A percentile compares a stretch with the other conserved stretches of the same genome.
These are phyloP conservation scores for Stigmatopora nigra DNA, from an alignment of 2,113 vertebrate species.

Conservation along the genomic window DNA sequence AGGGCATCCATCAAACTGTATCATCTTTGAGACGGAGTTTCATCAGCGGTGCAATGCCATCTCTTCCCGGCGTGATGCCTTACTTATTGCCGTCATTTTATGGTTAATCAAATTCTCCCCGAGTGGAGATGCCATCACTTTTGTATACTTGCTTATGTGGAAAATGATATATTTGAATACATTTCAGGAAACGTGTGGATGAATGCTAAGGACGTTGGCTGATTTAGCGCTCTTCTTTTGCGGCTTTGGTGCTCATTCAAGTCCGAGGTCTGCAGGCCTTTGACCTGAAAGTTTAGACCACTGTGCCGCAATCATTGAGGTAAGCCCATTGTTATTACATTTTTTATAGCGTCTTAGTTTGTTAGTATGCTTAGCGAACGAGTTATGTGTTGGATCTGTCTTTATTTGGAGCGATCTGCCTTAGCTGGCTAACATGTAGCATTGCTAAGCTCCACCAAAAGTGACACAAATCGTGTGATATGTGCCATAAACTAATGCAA, in stretches of 20 bases:
- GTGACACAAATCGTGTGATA: neutral
- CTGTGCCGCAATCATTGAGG: constrained; percentile 24
- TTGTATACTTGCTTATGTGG: neutral
- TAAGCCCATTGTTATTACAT: constrained; percentile 19
- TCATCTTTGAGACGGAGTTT: constrained; percentile 6
- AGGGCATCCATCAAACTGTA: neutral
- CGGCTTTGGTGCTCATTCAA: constrained; percentile 19
- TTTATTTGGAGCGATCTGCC: neutral
- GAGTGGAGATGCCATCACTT: neutral
- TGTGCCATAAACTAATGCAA: neutral
- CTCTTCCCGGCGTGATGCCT: neutral
- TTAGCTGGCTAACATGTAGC: constrained; percentile 19
- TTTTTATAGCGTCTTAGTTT: neutral
- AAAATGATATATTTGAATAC: neutral
- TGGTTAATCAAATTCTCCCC: neutral
- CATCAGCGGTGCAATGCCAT: neutral
- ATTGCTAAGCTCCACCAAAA: constrained; percentile 17
- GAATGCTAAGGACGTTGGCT: neutral
- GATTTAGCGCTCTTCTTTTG: neutral
- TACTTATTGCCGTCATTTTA: neutral
- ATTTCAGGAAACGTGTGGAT: constrained; percentile 9
- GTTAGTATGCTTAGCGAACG: neutral
- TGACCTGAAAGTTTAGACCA: neutral
- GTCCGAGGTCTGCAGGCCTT: constrained; percentile 49
- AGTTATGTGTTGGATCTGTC: neutral